These are phyloP conservation scores for Styela clava DNA, from an alignment of 23 tunicate species.

Conservation along the genomic window DNA sequence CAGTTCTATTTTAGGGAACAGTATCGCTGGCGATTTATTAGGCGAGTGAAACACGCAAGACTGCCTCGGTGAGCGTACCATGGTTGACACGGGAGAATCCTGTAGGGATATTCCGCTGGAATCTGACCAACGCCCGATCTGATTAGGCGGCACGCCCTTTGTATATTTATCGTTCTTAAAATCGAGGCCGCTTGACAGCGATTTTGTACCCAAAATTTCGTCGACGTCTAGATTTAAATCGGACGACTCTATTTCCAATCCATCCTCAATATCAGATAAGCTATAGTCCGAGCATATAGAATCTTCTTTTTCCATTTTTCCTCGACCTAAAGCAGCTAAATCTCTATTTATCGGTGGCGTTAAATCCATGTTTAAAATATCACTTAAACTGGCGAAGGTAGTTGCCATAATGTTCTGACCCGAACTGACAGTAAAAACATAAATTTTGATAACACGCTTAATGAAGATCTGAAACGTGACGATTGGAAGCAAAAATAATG, in stretches of 20 bases:
- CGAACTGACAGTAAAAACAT: too few relatives aligned
- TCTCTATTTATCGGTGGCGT: background rate
- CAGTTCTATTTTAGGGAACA: background rate
- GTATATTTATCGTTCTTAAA: background rate
- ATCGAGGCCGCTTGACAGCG: background rate
- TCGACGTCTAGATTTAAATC: background rate
- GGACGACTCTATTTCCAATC: constrained; percentile 19
- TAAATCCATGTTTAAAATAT: background rate
- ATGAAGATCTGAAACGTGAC: background rate
- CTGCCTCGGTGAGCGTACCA: background rate
- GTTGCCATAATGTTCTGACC: background rate
- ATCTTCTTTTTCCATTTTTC: constrained; percentile 35
- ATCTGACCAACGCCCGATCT: background rate
- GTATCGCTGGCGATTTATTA: background rate
- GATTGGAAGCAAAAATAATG: background rate
- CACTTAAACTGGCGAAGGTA: background rate
- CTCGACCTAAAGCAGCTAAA: background rate
- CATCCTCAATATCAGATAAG: constrained; percentile 87
- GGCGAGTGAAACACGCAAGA: background rate
- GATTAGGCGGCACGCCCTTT: background rate
- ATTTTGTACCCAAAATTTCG: background rate
- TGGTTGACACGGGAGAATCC: constrained; percentile 16
- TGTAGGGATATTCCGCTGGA: constrained; percentile 13
- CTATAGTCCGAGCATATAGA: constrained; percentile 78
- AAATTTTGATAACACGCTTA: too few relatives aligned